Percentiles rank a stretch among this genome's conserved stretches.
These are phyloP conservation scores for Stenopsyche tienmushanensis DNA, from an alignment of 1,140 invertebrate genomes.

Conservation along the genomic window DNA sequence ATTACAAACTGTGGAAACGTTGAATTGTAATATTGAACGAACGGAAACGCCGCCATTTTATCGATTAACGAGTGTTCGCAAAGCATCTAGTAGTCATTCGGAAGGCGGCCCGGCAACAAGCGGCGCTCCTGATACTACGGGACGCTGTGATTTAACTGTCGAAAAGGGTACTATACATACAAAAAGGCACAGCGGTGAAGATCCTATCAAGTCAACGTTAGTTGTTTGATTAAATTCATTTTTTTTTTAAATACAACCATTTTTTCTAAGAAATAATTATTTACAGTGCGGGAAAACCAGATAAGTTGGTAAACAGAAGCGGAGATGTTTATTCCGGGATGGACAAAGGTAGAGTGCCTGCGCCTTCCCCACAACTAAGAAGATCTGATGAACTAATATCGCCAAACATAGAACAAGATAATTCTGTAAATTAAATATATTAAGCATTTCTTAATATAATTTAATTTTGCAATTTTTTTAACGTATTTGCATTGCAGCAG, in stretches of 20 bases:
- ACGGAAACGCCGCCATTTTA: slow-evolving; percentile 98
- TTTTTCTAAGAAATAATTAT: not conserved
- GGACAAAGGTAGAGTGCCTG: slow-evolving; percentile 16
- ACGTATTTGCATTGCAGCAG: not conserved
- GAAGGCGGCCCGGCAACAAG: slow-evolving; percentile 59
- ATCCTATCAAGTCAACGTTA: slow-evolving; percentile 73
- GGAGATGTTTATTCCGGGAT: slow-evolving; percentile 1
- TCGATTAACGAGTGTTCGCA: slow-evolving; percentile 85
- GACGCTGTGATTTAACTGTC: slow-evolving; percentile 55
- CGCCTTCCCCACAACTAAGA: slow-evolving; percentile 10
- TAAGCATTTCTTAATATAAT: slow-evolving; percentile 2
- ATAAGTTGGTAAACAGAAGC: slow-evolving; percentile 5
- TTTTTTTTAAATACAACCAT: not conserved
- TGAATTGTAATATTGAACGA: slow-evolving; percentile 92
- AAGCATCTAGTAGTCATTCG: slow-evolving; percentile 83
- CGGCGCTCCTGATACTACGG: slow-evolving; percentile 52
- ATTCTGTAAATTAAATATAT: slow-evolving; percentile 10
- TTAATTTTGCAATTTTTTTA: slow-evolving; percentile 7
- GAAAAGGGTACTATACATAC: slow-evolving; percentile 96
- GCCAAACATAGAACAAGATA: slow-evolving; percentile 16
- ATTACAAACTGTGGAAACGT: slow-evolving; percentile 92
- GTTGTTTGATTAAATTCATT: slow-evolving; percentile 9
- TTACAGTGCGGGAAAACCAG: slow-evolving; percentile 12
- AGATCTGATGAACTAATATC: slow-evolving; percentile 19
- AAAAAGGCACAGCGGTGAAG: slow-evolving; percentile 91